Conservation (phyloP, 2,797 vertebrate genomes). For the Garrulus glandarius region DNA sequence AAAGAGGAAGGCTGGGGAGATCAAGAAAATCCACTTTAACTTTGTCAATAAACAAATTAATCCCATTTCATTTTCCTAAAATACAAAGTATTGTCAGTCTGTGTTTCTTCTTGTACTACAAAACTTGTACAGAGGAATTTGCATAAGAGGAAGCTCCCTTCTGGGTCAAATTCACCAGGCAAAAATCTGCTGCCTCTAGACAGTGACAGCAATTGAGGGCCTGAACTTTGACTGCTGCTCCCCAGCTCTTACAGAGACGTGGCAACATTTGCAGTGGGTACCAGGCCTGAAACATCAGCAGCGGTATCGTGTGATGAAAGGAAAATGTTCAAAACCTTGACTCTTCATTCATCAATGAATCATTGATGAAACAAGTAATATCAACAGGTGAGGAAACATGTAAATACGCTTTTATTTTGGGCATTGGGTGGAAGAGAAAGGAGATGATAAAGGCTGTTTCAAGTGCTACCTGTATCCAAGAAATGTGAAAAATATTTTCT, state of each 20-base stretch:
- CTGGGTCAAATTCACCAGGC: background rate
- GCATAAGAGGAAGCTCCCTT: background rate
- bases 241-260: background rate
- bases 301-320: accelerated
- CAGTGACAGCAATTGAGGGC: background rate
- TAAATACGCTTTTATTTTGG: background rate
- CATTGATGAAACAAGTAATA: background rate
- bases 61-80: background rate
- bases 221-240: background rate
- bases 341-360: background rate
- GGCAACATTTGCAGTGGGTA: background rate
- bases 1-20: background rate
- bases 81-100: background rate
- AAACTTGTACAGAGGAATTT: background rate
- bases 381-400: background rate
- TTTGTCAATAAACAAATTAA: background rate
- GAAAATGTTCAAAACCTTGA: background rate
- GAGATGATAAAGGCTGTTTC: background rate
- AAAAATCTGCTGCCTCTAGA: background rate
- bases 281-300: background rate
- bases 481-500: background rate
- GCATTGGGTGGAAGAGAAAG: background rate
- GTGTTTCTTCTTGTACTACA: background rate
- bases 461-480: background rate
- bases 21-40: background rate